Base-by-base conservation (phyloP, 2,797 vertebrate species). In the Myotis myotis region DNA sequence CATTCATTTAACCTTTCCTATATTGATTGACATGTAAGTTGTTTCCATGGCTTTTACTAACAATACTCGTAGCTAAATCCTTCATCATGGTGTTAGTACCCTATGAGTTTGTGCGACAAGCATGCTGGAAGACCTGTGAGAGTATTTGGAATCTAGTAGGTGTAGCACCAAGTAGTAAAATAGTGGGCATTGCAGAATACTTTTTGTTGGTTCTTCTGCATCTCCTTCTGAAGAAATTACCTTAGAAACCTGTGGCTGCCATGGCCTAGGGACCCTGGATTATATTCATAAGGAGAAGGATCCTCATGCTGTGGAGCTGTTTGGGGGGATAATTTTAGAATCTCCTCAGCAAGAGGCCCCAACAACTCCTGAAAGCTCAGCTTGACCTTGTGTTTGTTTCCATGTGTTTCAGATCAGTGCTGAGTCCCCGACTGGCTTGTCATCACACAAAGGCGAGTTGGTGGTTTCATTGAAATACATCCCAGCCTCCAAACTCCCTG, bases 401-500 rank as follows among this genome's bases (percentile, higher is more conserved):
- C 76, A 55, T 97, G 60, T 97, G 44, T 97, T 97, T 93, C 97
- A 98, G 98, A 88, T 80, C 5, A 97, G 89, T 57, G 60, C 47
- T 0, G 98, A 98, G 62, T 93, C 93, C 71, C 68, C 2, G 8
- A 90, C 96, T 80, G 94, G 92, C 94, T 97, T 98, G 72, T 95
- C 86, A 75, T 98, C 98, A 96, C 98, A 99, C 97, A 99, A 99
- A 98, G 99, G 99, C 57, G 99, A 99, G 95, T 95, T 99, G 98
- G 98, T 99, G 6, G 99, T 99, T 97, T 99, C 99, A 85, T 97
- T 99, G 98, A 99, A 99, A 97, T 99, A 99, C 41, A 97, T 99
- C 96, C 98, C 99, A 1, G 98, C 97, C 41, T 97, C 98, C 23
- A 89, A 98, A 96, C 97, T 97, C 75, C 82, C 97, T 1, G 93